Percentiles rank a stretch among this genome's conserved stretches.
Evolutionary conservation across 2,113 vertebrate species (phyloP).

Genomic region (Rhinogobius similis): DNA sequence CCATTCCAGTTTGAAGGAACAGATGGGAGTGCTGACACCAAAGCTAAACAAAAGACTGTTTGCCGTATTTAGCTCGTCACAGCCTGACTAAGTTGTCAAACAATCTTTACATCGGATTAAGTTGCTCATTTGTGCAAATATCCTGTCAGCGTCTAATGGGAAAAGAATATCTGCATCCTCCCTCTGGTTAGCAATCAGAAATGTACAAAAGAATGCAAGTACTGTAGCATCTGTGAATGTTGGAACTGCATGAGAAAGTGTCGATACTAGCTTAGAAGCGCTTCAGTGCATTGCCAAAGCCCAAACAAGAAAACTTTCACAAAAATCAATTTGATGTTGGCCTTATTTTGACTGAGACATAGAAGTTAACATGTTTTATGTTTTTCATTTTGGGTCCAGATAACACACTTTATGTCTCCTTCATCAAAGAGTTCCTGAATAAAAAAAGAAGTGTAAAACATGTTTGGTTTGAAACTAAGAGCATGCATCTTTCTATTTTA

Average conservation of each 20-base stretch:
- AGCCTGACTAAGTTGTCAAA: neutral
- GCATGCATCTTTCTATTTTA: no score
- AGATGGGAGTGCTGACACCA: neutral
- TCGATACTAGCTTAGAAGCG: neutral
- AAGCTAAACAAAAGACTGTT: neutral
- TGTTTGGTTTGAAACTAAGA: no score
- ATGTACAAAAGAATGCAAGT: neutral
- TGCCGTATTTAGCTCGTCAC: conserved; percentile 1
- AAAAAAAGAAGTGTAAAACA: no score
- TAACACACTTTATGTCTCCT: neutral
- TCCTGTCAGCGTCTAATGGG: neutral
- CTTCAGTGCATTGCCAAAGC: neutral
- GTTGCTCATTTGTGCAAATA: conserved; percentile 8
- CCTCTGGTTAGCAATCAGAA: neutral
- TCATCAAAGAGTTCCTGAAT: neutral
- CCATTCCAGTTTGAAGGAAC: neutral
- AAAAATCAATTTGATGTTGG: neutral
- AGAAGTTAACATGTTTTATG: neutral
- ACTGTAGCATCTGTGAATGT: neutral
- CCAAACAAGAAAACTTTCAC: neutral
- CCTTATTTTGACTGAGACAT: neutral
- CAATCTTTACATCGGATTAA: conserved; percentile 11
- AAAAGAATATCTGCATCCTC: neutral
- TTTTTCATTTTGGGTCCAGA: neutral
- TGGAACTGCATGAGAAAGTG: neutral